phyloP scores from a whole-genome alignment of 64 coral and sea anemone species.

The Anthopleura sola region DNA sequence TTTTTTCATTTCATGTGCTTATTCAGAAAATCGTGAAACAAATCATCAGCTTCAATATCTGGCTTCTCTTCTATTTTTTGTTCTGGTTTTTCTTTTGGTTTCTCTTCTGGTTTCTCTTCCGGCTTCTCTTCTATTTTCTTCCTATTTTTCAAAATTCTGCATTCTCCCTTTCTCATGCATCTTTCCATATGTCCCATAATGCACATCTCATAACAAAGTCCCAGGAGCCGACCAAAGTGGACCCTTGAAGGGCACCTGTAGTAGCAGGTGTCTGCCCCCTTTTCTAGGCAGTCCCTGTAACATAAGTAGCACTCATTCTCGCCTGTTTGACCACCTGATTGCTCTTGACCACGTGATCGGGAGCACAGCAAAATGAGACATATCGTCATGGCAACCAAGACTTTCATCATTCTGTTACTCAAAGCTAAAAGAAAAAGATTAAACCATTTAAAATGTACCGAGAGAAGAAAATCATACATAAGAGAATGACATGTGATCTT shows the following conservation, averaged over 20 bases:
- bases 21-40: no score
- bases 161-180: conserved; percentile 22
- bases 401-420: neutral
- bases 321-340: neutral
- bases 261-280: conserved; percentile 8
- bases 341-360: neutral
- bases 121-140: neutral
- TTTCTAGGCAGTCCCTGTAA: conserved; percentile 16
- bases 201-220: conserved; percentile 16
- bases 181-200: neutral
- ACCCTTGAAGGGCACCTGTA: neutral
- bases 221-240: neutral
- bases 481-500: no score
- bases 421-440: neutral
- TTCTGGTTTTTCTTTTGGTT: neutral
- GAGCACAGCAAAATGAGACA: neutral
- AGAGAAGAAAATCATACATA: no score
- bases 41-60: no score
- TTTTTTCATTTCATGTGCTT: no score
- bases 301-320: neutral
- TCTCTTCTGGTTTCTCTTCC: neutral
- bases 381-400: conserved; percentile 3
- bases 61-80: neutral
- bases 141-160: neutral
- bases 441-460: neutral